Evolutionary conservation across 30 jellyfish, hydroid and myxozoan species (phyloP).

Genomic region (Mastigias papua): DNA sequence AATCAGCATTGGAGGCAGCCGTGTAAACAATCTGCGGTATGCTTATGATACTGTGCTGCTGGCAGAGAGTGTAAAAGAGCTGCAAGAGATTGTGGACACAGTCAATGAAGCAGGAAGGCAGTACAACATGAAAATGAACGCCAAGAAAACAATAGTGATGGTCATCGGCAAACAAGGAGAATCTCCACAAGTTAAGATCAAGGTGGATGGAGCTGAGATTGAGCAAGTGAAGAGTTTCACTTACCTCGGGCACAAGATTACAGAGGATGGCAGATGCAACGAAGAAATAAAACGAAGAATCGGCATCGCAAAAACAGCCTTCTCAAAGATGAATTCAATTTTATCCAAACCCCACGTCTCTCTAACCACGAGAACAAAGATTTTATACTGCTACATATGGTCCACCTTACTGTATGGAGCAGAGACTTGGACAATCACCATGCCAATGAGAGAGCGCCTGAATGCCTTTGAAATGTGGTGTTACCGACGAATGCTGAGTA

Average conservation of each 20-base stretch:
- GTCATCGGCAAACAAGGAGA: neutral
- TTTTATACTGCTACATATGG: neutral
- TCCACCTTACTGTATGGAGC: neutral
- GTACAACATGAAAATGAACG: neutral
- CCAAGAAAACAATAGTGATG: neutral
- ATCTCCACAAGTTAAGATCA: neutral
- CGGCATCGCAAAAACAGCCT: neutral
- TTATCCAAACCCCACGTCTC: neutral
- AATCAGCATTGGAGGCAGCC: neutral
- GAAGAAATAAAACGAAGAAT: neutral
- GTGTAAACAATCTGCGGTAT: conserved; percentile 7
- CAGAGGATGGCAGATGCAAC: neutral
- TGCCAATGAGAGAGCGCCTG: neutral
- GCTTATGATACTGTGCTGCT: conserved; percentile 5
- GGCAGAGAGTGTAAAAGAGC: neutral
- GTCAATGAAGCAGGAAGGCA: neutral
- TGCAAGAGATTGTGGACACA: neutral
- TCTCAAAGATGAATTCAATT: neutral
- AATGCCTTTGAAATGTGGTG: neutral
- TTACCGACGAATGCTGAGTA: neutral
- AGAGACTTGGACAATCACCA: neutral
- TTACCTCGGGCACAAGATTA: neutral
- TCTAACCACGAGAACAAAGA: neutral
- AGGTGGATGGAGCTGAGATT: neutral
- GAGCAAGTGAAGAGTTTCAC: neutral